Percentiles rank a stretch among this genome's conserved stretches.
These are phyloP conservation scores for Phyto melanocephala DNA, from an alignment of 2,888 invertebrate genomes.

Conservation along the genomic window DNA sequence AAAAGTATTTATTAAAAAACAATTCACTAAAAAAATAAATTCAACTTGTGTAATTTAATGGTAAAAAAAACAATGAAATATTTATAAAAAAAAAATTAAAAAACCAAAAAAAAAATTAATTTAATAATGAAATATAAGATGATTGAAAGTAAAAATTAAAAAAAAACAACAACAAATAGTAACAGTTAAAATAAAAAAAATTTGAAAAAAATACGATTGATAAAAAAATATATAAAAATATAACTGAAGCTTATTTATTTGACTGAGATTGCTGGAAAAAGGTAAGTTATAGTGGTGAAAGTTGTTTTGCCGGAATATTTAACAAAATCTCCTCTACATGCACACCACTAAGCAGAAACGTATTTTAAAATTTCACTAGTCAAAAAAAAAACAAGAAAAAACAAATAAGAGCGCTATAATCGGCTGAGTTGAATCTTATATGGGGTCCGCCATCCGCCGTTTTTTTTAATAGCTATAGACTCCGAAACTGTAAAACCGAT, in stretches of 20 bases:
- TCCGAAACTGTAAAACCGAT: no score
- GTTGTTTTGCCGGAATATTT: background rate
- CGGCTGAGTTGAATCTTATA: no score
- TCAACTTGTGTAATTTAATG: conserved; percentile 57
- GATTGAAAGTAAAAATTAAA: conserved; percentile 38
- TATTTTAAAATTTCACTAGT: no score
- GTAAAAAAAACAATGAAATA: conserved; percentile 55
- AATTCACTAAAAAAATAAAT: conserved; percentile 50
- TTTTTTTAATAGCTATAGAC: no score
- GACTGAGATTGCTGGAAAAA: background rate
- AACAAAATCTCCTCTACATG: no score
- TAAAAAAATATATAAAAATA: conserved; percentile 49
- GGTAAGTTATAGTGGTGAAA: background rate
- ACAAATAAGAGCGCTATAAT: no score
- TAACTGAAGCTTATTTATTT: conserved; percentile 11
- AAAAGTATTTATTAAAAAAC: background rate
- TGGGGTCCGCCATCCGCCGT: no score
- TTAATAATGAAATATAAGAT: conserved; percentile 45
- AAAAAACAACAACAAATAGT: conserved; percentile 44
- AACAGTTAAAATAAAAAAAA: conserved; percentile 58
- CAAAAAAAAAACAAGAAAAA: no score
- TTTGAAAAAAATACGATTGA: conserved; percentile 56
- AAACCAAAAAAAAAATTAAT: conserved; percentile 36
- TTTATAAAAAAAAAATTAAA: conserved; percentile 49
- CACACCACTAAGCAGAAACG: no score